Percentiles rank a stretch among this genome's conserved stretches.
phyloP scores from a whole-genome alignment of 2,888 invertebrate genomes.

The Sesamia inferens region DNA sequence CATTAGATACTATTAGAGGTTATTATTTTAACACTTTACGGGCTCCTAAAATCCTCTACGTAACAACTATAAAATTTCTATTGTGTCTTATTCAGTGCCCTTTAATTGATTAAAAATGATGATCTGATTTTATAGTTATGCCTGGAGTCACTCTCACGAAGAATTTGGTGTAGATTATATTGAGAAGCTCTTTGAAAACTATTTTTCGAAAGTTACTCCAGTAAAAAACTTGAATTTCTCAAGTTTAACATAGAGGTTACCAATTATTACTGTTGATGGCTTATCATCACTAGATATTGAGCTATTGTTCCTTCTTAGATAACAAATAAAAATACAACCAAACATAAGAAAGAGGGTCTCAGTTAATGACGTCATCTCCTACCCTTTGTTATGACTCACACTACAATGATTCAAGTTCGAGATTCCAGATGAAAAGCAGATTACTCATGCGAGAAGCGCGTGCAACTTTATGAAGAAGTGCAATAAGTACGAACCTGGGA shows the following conservation, averaged over 20 bases:
- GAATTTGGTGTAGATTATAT: not conserved
- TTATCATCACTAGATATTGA: not conserved
- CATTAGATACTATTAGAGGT: not conserved
- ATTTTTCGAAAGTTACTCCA: too few relatives aligned
- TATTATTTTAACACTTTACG: not conserved
- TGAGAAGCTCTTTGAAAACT: not conserved
- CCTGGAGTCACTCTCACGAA: not conserved
- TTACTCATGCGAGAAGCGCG: slow-evolving; percentile 75
- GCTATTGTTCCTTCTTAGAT: slow-evolving; percentile 1
- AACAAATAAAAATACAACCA: slow-evolving; percentile 3
- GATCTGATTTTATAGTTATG: not conserved
- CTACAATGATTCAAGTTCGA: slow-evolving; percentile 47
- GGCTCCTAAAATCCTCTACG: not conserved
- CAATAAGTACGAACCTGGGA: slow-evolving; percentile 86
- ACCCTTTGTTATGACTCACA: slow-evolving; percentile 48
- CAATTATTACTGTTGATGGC: not conserved
- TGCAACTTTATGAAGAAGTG: slow-evolving; percentile 78
- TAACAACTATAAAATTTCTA: not conserved
- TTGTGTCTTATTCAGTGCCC: not conserved
- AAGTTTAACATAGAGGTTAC: not conserved
- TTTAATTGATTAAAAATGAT: not conserved
- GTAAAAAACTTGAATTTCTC: not conserved
- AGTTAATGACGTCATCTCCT: slow-evolving; percentile 48
- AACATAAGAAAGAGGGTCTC: slow-evolving; percentile 30
- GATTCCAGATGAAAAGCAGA: slow-evolving; percentile 58